Percentiles rank a stretch among this genome's conserved stretches.
phyloP scores from a whole-genome alignment of 2,797 vertebrate genomes.

The Gallinago nigripennis region DNA sequence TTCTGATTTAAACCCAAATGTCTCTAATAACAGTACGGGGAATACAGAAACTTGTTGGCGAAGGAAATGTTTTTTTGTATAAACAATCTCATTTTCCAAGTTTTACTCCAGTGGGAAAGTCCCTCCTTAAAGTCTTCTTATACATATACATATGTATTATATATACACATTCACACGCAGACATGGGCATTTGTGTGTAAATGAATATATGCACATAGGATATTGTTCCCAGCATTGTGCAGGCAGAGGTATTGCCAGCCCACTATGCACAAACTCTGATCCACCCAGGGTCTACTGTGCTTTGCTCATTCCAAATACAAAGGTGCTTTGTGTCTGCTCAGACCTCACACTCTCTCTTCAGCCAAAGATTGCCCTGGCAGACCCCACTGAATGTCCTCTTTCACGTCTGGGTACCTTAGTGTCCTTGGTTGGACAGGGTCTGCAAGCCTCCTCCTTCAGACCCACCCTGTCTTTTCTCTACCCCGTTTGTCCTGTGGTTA shows the following conservation, averaged over 20 bases:
- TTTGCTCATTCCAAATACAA: neutral
- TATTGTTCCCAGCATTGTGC: neutral
- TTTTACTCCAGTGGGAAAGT: neutral
- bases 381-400: slow-evolving; percentile 3
- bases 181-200: neutral
- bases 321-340: neutral
- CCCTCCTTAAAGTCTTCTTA: neutral
- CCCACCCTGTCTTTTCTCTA: neutral
- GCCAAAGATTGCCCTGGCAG: neutral
- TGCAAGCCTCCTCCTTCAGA: neutral
- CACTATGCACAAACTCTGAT: neutral
- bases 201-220: neutral
- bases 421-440: neutral
- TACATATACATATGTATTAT: neutral
- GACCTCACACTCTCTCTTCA: neutral
- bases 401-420: neutral
- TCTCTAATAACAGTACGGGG: slow-evolving; percentile 3
- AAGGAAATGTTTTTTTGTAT: neutral
- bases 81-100: slow-evolving; percentile 40
- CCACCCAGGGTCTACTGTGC: neutral
- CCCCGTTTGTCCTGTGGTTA: neutral
- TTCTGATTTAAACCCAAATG: slow-evolving; percentile 26
- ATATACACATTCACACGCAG: neutral
- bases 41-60: slow-evolving; percentile 33
- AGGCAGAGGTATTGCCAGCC: neutral